Evolutionary conservation across 2,888 invertebrate species (phyloP), one percentile per base, ranked within the genome.

Genomic region (Acrobasis suavella): DNA sequence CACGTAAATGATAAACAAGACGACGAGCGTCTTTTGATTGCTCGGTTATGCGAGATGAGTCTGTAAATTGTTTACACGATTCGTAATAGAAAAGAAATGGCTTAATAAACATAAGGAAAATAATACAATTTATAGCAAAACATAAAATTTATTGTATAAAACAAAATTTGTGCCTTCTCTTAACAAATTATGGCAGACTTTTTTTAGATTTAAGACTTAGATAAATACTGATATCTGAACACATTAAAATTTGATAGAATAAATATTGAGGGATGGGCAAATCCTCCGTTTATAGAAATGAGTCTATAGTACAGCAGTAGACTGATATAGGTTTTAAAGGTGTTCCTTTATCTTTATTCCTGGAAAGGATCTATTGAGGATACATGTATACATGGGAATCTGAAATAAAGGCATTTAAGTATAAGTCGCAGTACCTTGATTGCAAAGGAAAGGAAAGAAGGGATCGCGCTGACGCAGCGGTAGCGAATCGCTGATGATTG

Each of bases 391-490:
- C 49, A 52, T 60, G 14, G 39, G 51, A 60, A 51, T 50, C 50
- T 56, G 51, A 39, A 60, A 51, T 39, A 60, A 60, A 60, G 60
- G 22, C 9, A 60, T 60, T 39, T 15, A 62, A 39, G 46, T 62
- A 63, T 62, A 60, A 56, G 61, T 52, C 64, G 22, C 2, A 56
- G 50, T 62, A 58, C 58, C 69, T 64, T 67, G 66, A 67, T 69
- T 67, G 65, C 66, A 55, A 66, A 66, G 62, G 65, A 67, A 67
- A 64, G 65, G 64, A 58, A 63, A 60, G 65, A 74, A 74, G 69
- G 73, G 73, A 73, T 78, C 73, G 65, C 68, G 75, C 76, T 78
- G 74, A 76, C 69, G 69, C 64, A 70, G 64, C 70, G 67, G 58
- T 67, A 69, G 67, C 71, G 67, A 69, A 72, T 71, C 69, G 69